These are phyloP conservation scores for Diacarnus erythraeanus DNA, from an alignment of 37 sponge, comb jelly and placozoan genomes.

Conservation along the genomic window DNA sequence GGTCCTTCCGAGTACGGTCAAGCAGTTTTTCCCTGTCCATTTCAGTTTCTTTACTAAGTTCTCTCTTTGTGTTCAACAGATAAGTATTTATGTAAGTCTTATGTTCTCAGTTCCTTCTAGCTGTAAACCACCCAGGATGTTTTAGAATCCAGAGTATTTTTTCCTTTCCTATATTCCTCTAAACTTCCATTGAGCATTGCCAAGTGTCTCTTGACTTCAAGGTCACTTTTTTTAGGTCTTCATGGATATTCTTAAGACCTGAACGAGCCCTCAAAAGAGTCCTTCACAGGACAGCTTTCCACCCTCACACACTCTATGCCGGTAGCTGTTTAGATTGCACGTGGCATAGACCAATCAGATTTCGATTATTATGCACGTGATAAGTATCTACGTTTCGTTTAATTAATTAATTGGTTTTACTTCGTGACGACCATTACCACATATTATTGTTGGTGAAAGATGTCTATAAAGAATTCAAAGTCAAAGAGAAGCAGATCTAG, in stretches of 20 bases:
- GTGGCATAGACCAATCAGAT: not conserved
- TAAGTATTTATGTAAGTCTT: not conserved
- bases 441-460: not conserved
- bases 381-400: too few relatives aligned
- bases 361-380: not conserved
- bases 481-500: not conserved
- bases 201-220: not conserved
- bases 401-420: too few relatives aligned
- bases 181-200: not conserved
- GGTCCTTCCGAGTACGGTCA: constrained; percentile 27
- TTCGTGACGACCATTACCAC: too few relatives aligned
- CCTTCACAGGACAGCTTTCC: too few relatives aligned
- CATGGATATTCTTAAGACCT: too few relatives aligned
- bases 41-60: not conserved
- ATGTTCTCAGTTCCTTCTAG: too few relatives aligned
- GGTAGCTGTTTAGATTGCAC: too few relatives aligned
- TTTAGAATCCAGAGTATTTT: too few relatives aligned
- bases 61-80: not conserved
- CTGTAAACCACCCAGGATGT: too few relatives aligned
- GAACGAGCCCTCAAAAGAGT: too few relatives aligned
- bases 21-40: constrained; percentile 10
- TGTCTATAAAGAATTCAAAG: not conserved
- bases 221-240: not conserved
- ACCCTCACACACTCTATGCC: too few relatives aligned
- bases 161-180: too few relatives aligned